Evolutionary conservation across 2,113 vertebrate genomes (phyloP).

Genomic region (Festucalex cinctus): DNA sequence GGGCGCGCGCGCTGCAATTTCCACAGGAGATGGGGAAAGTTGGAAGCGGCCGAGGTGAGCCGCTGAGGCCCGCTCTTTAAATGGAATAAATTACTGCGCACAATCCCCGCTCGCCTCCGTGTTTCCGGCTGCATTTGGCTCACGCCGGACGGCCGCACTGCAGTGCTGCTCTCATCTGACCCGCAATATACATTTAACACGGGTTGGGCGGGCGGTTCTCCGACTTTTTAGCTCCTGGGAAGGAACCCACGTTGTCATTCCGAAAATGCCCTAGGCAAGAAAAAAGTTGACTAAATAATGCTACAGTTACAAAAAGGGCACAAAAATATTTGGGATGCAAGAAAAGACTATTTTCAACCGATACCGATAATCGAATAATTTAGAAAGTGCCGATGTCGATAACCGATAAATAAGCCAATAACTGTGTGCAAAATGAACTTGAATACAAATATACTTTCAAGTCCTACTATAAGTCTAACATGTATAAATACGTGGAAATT

Average conservation of each 20-base stretch:
- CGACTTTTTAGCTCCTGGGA: background rate
- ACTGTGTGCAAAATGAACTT: no score
- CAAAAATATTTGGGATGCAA: no score
- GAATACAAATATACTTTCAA: no score
- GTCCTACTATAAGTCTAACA: no score
- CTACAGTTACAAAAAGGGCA: no score
- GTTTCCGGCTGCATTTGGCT: background rate
- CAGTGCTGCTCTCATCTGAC: background rate
- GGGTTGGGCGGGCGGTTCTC: no score
- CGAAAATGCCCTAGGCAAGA: background rate
- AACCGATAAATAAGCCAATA: no score
- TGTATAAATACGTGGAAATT: no score
- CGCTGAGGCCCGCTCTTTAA: constrained; percentile 6
- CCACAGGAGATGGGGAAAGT: constrained; percentile 17
- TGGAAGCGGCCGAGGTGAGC: constrained; percentile 5
- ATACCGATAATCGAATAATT: no score
- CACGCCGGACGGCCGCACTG: background rate
- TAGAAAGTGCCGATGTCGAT: no score
- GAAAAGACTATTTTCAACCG: no score
- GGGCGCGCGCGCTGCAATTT: constrained; percentile 2
- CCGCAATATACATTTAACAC: background rate
- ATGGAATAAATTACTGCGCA: constrained; percentile 17
- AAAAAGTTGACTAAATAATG: background rate
- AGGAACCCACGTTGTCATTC: no score
- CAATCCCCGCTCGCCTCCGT: background rate